Evolutionary conservation across 2,113 vertebrate species (phyloP).

Genomic region (Pachycephala philippinensis): DNA sequence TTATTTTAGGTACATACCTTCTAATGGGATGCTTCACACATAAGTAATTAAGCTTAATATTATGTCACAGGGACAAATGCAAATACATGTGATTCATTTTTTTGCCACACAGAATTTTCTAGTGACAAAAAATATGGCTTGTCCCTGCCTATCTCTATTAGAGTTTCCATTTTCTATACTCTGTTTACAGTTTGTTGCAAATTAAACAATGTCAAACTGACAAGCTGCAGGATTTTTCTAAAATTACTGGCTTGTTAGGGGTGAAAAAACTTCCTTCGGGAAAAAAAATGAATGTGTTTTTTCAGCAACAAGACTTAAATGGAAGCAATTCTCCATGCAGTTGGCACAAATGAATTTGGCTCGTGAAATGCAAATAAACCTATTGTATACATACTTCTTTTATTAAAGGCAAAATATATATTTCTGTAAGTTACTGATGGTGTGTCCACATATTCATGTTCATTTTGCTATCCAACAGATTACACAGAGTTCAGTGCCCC

Average conservation of each 20-base stretch:
- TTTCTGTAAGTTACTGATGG: not conserved
- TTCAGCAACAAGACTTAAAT: conserved; percentile 21
- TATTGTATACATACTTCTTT: not conserved
- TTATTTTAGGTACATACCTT: conserved; percentile 36
- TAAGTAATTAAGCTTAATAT: conserved; percentile 7
- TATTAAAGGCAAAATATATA: not conserved
- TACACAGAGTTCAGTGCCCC: not conserved
- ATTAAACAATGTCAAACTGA: conserved; percentile 56
- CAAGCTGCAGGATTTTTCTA: conserved; percentile 13
- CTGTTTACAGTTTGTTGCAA: conserved; percentile 46
- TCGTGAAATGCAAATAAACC: not conserved
- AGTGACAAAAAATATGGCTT: conserved; percentile 33
- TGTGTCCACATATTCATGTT: not conserved
- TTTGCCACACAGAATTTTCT: conserved; percentile 20
- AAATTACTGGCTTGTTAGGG: conserved; percentile 42
- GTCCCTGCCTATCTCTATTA: conserved; percentile 30
- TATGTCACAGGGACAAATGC: conserved; percentile 8
- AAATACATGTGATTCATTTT: conserved; percentile 20
- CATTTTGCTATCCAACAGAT: not conserved
- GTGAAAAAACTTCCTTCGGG: conserved; percentile 10
- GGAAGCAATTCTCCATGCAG: not conserved
- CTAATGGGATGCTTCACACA: not conserved
- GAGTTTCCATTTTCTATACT: conserved; percentile 29
- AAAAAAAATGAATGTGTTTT: conserved; percentile 3
- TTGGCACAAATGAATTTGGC: conserved; percentile 3